Conservation (phyloP, 2,888 invertebrate genomes). For the Asteroscopus sphinx region DNA sequence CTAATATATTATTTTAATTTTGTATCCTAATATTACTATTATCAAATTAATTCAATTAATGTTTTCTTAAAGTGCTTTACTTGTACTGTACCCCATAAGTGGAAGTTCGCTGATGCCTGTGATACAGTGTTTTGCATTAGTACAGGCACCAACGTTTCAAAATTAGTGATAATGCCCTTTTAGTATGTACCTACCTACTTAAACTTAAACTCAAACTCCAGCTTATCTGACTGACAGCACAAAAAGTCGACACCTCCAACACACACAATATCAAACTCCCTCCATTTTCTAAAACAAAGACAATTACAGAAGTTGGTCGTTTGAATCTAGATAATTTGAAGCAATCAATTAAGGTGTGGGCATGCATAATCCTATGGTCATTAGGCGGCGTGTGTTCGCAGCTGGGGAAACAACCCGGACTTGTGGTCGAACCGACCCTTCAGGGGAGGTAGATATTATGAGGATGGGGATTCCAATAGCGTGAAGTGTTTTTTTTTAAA, state of each 20-base stretch:
- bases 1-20: too few species aligned
- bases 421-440: constrained; percentile 36
- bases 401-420: constrained; percentile 52
- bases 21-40: too few species aligned
- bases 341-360: constrained; percentile 58
- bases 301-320: constrained; percentile 45
- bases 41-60: too few species aligned
- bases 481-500: constrained; percentile 7
- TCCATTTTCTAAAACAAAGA: constrained; percentile 41
- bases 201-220: constrained; percentile 12
- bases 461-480: constrained; percentile 22
- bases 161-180: too few species aligned
- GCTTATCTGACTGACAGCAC: constrained; percentile 4
- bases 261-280: constrained; percentile 5
- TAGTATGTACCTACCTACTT: too few species aligned
- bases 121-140: too few species aligned
- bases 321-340: constrained; percentile 50
- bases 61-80: too few species aligned
- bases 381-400: constrained; percentile 50
- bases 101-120: too few species aligned
- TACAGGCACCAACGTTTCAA: too few species aligned
- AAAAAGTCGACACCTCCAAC: constrained; percentile 18
- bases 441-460: constrained; percentile 29
- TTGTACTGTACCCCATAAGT: too few species aligned
- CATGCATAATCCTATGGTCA: constrained; percentile 58